Percentiles rank a stretch among this genome's conserved stretches.
Evolutionary conservation across 2,888 invertebrate species (phyloP).

Genomic region (Napeogenes sylphis): DNA sequence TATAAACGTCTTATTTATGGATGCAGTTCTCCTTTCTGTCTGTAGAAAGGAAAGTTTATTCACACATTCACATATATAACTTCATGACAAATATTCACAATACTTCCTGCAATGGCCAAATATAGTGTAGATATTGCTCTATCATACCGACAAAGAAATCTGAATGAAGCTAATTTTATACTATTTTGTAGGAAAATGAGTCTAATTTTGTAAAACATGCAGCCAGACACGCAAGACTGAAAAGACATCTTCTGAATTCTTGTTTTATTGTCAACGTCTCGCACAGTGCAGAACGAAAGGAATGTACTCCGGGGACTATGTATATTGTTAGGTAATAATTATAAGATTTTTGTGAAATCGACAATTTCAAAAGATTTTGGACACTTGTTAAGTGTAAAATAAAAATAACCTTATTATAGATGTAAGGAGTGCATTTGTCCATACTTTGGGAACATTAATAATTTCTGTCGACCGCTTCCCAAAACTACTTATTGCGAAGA

Average conservation of each 20-base stretch:
- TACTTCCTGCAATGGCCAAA: too few relatives aligned
- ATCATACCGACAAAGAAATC: too few relatives aligned
- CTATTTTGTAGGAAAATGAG: conserved; percentile 2
- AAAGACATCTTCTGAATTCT: conserved; percentile 26
- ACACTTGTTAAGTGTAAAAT: not conserved
- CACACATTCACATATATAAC: too few relatives aligned
- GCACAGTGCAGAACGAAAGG: conserved; percentile 31
- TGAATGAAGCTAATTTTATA: not conserved
- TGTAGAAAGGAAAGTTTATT: too few relatives aligned
- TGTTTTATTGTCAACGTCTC: conserved; percentile 42
- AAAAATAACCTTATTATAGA: conserved; percentile 37
- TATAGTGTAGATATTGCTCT: too few relatives aligned
- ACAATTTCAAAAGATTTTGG: too few relatives aligned
- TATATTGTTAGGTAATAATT: conserved; percentile 54
- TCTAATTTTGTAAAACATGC: not conserved
- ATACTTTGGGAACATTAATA: conserved; percentile 47
- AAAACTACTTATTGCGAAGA: conserved; percentile 49
- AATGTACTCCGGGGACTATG: conserved; percentile 56
- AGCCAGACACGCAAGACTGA: conserved; percentile 20
- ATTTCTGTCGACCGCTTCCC: conserved; percentile 54
- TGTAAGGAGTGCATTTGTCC: conserved; percentile 62
- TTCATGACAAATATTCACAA: too few relatives aligned
- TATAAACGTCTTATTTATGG: not conserved
- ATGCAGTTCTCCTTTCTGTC: too few relatives aligned
- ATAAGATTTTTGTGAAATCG: not conserved